Conservation (phyloP, 2,113 vertebrate species). For the Corythornis cristatus region DNA sequence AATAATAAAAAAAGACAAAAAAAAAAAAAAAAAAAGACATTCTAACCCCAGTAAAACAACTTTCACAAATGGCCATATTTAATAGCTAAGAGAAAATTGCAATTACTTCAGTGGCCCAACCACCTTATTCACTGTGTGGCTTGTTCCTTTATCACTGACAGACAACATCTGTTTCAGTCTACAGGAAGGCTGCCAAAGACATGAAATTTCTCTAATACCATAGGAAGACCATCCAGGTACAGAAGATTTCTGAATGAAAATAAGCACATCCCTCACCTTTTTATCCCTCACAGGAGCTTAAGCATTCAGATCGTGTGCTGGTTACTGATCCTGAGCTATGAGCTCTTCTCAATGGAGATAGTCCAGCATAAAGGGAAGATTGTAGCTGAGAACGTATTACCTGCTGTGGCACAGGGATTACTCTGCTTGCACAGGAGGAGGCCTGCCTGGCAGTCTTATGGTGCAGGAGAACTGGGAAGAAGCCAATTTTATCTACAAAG, state of each 20-base stretch:
- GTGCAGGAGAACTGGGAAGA: background rate
- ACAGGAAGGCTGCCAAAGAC: background rate
- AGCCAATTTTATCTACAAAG: background rate
- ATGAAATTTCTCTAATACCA: rapidly evolving
- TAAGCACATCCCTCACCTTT: background rate
- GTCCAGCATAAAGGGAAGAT: background rate
- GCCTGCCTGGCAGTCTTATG: rapidly evolving
- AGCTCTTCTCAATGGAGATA: background rate
- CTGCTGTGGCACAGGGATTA: background rate
- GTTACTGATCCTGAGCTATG: background rate
- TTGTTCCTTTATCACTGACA: background rate
- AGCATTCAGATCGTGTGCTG: background rate
- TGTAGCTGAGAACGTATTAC: background rate
- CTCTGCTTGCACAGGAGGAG: background rate
- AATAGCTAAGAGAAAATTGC: background rate
- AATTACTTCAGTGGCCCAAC: background rate
- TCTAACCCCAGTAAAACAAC: background rate
- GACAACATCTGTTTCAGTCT: background rate
- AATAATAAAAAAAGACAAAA: background rate
- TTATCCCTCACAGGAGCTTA: background rate
- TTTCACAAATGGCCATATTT: background rate
- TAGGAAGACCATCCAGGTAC: background rate
- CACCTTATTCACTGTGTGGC: background rate
- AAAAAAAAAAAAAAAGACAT: background rate
- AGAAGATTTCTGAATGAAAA: background rate